A percentile compares a stretch with the other conserved stretches of the same genome.
Conservation (phyloP, 2,113 vertebrate genomes). For the Catharus bicknelli region DNA sequence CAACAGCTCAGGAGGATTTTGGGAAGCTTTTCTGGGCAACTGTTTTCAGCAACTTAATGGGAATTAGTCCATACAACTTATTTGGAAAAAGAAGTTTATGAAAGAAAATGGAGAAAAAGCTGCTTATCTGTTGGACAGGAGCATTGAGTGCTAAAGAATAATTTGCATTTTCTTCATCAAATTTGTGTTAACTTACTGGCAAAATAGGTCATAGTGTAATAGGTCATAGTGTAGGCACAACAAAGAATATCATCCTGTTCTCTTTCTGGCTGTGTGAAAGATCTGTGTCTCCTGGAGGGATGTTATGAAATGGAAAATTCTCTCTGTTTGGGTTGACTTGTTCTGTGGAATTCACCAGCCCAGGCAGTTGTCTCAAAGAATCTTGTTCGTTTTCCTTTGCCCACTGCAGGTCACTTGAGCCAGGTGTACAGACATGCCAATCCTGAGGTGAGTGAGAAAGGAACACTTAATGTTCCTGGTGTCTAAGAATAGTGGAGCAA, state of each 20-base stretch:
- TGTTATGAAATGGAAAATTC: too few species aligned
- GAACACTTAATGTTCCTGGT: not conserved
- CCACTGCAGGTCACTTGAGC: not conserved
- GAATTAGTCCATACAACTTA: not conserved
- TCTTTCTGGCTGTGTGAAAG: not conserved
- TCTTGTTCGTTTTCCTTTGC: not conserved
- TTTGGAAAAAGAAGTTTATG: not conserved
- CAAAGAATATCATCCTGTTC: not conserved
- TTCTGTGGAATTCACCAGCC: too few species aligned
- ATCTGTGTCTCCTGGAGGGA: not conserved
- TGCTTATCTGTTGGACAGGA: not conserved
- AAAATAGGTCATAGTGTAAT: not conserved
- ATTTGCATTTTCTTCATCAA: not conserved
- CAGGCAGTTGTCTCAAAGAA: not conserved
- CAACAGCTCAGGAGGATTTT: not conserved
- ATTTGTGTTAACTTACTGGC: not conserved
- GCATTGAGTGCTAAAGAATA: not conserved
- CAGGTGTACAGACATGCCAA: too few species aligned
- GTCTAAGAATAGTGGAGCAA: not conserved
- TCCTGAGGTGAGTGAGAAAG: not conserved
- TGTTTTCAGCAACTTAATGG: not conserved
- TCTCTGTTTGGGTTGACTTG: too few species aligned
- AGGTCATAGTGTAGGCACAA: too few species aligned
- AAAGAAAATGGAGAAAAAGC: not conserved
- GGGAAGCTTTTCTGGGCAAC: not conserved